Percentiles rank a stretch among this genome's conserved stretches.
phyloP scores from a whole-genome alignment of 92 coral and sea anemone genomes.

The Hydrozoanthus gracilis region DNA sequence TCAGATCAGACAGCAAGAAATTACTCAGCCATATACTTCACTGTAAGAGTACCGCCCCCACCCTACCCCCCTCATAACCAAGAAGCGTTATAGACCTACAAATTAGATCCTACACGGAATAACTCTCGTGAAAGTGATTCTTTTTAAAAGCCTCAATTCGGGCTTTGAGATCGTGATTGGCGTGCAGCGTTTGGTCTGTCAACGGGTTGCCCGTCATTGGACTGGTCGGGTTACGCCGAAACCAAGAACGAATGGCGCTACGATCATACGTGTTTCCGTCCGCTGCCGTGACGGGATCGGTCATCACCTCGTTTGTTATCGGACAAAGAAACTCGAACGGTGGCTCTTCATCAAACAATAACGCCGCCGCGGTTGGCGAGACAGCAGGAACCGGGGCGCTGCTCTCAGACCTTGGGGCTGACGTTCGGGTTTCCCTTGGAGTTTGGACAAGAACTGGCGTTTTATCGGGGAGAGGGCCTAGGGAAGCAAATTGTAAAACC shows the following conservation, averaged over 20 bases:
- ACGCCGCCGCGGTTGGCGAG: slow-evolving; percentile 54
- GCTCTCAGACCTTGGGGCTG: slow-evolving; percentile 54
- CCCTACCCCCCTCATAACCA: too few relatives aligned
- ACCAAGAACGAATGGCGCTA: slow-evolving; percentile 80
- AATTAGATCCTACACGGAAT: too few relatives aligned
- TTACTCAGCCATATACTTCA: too few relatives aligned
- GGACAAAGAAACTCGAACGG: slow-evolving; percentile 90
- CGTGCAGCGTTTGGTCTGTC: slow-evolving; percentile 66
- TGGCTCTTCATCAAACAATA: slow-evolving; percentile 65
- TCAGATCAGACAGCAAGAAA: too few relatives aligned
- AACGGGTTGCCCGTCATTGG: slow-evolving; percentile 85
- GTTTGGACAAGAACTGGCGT: slow-evolving; percentile 49
- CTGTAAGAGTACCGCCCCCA: too few relatives aligned
- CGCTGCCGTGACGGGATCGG: slow-evolving; percentile 75
- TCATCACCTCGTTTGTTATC: slow-evolving; percentile 83
- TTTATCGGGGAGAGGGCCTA: slow-evolving; percentile 72
- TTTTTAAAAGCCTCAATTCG: too few relatives aligned
- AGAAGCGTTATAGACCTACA: too few relatives aligned
- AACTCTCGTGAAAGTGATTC: too few relatives aligned
- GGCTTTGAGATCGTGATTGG: slow-evolving; percentile 45
- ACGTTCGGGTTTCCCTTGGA: slow-evolving; percentile 51
- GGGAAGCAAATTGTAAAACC: background rate
- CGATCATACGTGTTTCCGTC: slow-evolving; percentile 89
- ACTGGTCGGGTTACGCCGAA: slow-evolving; percentile 76
- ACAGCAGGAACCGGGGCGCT: slow-evolving; percentile 55